Evolutionary conservation across 2,113 vertebrate genomes (phyloP).

Genomic region (Parotia lawesii): DNA sequence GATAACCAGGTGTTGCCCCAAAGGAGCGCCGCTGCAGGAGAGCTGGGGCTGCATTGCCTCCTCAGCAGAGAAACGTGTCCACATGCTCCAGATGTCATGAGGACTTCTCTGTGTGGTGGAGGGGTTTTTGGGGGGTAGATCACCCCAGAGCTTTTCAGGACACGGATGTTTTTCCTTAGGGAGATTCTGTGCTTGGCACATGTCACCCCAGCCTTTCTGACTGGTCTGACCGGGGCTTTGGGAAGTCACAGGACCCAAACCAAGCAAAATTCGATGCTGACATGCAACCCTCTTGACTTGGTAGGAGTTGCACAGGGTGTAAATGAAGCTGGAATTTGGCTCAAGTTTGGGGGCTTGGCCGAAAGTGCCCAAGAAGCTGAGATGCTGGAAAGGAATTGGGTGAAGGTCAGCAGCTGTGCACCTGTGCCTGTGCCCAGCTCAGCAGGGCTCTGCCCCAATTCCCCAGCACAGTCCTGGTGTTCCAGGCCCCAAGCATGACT

Average conservation of each 20-base stretch:
- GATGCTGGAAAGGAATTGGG: background rate
- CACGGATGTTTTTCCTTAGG: background rate
- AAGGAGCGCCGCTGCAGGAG: background rate
- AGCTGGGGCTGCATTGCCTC: too few relatives aligned
- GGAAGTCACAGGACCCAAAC: background rate
- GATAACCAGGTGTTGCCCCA: accelerated
- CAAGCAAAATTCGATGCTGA: accelerated
- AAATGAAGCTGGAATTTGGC: background rate
- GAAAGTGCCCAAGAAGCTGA: accelerated
- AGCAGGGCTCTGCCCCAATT: background rate
- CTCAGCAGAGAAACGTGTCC: accelerated
- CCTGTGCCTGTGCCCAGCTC: background rate
- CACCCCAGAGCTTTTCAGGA: background rate
- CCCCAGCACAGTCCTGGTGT: background rate
- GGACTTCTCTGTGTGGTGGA: too few relatives aligned
- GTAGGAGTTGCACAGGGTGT: background rate
- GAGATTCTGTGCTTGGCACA: background rate
- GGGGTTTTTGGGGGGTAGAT: background rate
- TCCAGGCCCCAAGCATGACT: background rate
- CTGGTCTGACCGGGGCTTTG: background rate
- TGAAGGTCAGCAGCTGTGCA: background rate
- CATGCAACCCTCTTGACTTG: background rate
- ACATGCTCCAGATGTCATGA: background rate
- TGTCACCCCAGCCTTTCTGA: background rate
- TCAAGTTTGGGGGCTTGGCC: background rate